A percentile compares a stretch with the other conserved stretches of the same genome.
Conservation (phyloP, 2,113 vertebrate species). For the Chunga burmeisteri region DNA sequence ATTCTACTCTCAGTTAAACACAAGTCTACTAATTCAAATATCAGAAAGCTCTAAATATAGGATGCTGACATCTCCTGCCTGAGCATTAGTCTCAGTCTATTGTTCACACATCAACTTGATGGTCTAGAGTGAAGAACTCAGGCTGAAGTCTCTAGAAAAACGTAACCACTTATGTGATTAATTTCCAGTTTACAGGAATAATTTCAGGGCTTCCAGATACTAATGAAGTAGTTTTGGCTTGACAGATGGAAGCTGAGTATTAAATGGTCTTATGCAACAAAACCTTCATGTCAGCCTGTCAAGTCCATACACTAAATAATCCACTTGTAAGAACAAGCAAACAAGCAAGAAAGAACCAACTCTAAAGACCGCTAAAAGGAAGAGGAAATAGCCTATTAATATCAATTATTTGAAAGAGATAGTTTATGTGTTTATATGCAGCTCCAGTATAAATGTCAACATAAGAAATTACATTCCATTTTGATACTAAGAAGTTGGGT, state of each 20-base stretch:
- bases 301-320: not conserved
- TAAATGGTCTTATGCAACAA: not conserved
- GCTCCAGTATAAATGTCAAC: constrained; percentile 46
- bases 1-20: not conserved
- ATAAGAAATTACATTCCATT: constrained; percentile 54
- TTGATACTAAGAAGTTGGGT: constrained; percentile 29
- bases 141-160: not conserved
- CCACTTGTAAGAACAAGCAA: not conserved
- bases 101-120: not conserved
- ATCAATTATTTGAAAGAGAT: constrained; percentile 33
- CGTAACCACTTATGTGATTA: not conserved
- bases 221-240: not conserved
- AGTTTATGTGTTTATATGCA: not conserved
- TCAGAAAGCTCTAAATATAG: not conserved
- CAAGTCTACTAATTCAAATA: not conserved
- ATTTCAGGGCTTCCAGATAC: not conserved
- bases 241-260: not conserved
- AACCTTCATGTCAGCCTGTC: not conserved
- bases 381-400: constrained; percentile 24
- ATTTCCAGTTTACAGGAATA: not conserved
- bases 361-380: not conserved
- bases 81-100: not conserved
- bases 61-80: not conserved
- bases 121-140: not conserved
- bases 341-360: not conserved